A percentile compares a stretch with the other conserved stretches of the same genome.
phyloP scores from a whole-genome alignment of 92 coral and sea anemone genomes.

The Isaurus tuberculatus region DNA sequence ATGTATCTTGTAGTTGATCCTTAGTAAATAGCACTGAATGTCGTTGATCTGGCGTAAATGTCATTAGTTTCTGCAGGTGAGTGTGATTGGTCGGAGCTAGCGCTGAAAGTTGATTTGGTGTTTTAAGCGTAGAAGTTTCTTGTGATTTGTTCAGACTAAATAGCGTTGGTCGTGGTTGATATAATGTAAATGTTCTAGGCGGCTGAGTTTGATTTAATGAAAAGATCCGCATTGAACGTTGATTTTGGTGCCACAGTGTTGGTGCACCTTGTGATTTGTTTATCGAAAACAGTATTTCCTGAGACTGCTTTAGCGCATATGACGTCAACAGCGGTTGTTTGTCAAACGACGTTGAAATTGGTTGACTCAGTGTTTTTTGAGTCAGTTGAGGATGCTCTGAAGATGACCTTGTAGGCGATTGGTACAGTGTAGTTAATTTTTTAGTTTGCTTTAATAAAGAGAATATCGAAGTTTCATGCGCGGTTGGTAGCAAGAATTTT shows the following conservation, averaged over 20 bases:
- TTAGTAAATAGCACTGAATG: not conserved
- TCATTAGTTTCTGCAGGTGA: not conserved
- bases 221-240: not conserved
- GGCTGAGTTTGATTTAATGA: not conserved
- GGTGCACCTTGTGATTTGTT: not conserved
- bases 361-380: not conserved
- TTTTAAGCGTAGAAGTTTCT: too few relatives aligned
- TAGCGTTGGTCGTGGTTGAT: not conserved
- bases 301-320: not conserved
- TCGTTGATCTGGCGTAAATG: not conserved
- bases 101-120: not conserved
- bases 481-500: not conserved
- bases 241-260: not conserved
- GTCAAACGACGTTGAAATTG: not conserved
- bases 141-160: not conserved
- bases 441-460: not conserved
- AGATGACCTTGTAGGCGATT: not conserved
- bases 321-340: not conserved
- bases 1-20: not conserved
- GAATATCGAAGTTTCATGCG: not conserved
- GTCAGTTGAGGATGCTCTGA: not conserved
- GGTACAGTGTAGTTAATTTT: not conserved
- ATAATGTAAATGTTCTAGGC: not conserved
- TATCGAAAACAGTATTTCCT: not conserved
- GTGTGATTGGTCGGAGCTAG: not conserved